Evolutionary conservation across 1,140 invertebrate species (phyloP).

Genomic region (Saxidomus purpurata): DNA sequence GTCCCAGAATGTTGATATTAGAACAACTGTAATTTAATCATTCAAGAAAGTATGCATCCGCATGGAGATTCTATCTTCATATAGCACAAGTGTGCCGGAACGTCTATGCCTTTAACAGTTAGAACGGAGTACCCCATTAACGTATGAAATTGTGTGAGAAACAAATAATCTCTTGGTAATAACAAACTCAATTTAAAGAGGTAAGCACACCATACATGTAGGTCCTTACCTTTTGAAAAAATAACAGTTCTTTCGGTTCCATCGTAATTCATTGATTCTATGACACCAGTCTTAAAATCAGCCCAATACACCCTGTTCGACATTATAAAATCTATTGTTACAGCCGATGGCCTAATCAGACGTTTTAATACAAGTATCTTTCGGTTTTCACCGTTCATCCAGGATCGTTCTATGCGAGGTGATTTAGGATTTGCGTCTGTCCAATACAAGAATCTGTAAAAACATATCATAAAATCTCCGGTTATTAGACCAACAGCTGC

Average conservation of each 20-base stretch:
- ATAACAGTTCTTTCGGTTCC: slow-evolving; percentile 93
- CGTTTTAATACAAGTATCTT: slow-evolving; percentile 92
- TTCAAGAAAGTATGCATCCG: no score
- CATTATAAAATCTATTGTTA: slow-evolving; percentile 94
- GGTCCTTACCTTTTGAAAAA: slow-evolving; percentile 89
- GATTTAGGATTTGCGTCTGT: slow-evolving; percentile 92
- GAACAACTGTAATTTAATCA: no score
- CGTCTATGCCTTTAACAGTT: no score
- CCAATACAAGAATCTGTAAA: slow-evolving; percentile 94
- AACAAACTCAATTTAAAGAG: no score
- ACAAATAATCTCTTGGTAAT: no score
- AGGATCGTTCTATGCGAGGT: slow-evolving; percentile 91
- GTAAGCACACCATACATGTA: no score
- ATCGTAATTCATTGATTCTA: slow-evolving; percentile 95
- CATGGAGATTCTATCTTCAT: no score
- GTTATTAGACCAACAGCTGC: no score
- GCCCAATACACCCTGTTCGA: slow-evolving; percentile 97
- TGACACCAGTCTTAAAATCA: slow-evolving; percentile 97
- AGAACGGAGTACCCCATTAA: no score
- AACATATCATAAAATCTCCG: slow-evolving; percentile 33
- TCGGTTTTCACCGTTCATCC: slow-evolving; percentile 98
- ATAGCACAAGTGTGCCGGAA: no score
- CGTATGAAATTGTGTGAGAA: no score
- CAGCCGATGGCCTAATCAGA: slow-evolving; percentile 94
- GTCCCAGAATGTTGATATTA: no score